A percentile compares a stretch with the other conserved stretches of the same genome.
These are phyloP conservation scores for Notodonta dromedarius DNA, from an alignment of 2,888 invertebrate genomes.

Conservation along the genomic window DNA sequence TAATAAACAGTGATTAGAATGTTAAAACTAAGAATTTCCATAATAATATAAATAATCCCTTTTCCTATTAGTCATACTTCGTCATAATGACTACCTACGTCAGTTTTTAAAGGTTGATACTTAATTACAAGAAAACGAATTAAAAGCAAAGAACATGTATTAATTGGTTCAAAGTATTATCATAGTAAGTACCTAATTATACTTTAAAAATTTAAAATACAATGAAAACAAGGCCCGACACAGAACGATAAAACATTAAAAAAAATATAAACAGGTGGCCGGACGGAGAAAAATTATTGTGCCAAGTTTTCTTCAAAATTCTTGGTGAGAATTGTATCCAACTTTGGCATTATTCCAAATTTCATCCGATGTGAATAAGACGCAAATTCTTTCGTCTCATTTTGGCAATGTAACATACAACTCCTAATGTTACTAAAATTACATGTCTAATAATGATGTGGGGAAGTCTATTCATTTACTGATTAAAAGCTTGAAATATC, in stretches of 20 bases:
- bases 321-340: conserved; percentile 61
- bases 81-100: neutral
- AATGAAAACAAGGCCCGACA: conserved; percentile 12
- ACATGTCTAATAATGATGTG: conserved; percentile 13
- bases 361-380: conserved; percentile 62
- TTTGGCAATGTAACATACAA: conserved; percentile 65
- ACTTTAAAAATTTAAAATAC: neutral
- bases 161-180: too few relatives aligned
- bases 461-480: neutral
- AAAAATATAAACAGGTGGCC: conserved; percentile 60
- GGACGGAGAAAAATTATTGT: conserved; percentile 67
- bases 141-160: too few relatives aligned
- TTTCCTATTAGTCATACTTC: too few relatives aligned
- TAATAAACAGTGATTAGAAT: too few relatives aligned
- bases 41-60: neutral
- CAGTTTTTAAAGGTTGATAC: neutral
- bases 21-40: too few relatives aligned
- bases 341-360: conserved; percentile 74
- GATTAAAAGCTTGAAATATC: too few relatives aligned
- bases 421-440: conserved; percentile 25
- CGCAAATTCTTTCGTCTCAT: conserved; percentile 64
- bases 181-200: neutral
- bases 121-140: too few relatives aligned
- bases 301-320: conserved; percentile 72
- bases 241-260: conserved; percentile 8